Base-by-base conservation (phyloP, 2,888 invertebrate genomes). In the Lochmaea capreae region DNA sequence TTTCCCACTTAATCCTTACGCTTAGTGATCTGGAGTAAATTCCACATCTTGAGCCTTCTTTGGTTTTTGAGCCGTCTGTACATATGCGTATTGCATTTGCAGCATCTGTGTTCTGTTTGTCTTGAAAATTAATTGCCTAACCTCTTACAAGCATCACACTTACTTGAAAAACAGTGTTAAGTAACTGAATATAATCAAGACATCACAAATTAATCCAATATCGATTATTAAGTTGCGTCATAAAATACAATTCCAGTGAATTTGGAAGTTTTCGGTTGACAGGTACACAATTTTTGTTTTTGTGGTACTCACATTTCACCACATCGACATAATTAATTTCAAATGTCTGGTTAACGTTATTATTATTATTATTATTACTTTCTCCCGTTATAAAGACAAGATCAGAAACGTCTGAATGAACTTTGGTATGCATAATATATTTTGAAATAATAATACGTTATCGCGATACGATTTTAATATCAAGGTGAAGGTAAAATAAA, bases 251-350 rank as follows among this genome's bases (percentile, higher is more conserved):
- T 54, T 16, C 52, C 9, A 9, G 16, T n/a, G 11, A 59, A 26
- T 39, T 14, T 59, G n/a, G 59, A 59, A 59, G 33, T 59, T 59
- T 59, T 59, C n/a, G 39, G 14, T 26, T 59, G 59, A 59, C 59
- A 59, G 59, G 33, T 59, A 59, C 59, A 59, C 59, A 39, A 9
- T 16, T 54, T 54, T 54, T 54, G 52, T 16, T 54, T 54, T 59
- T 59, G 6, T 33, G 59, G 33, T 33, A 26, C 39, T 39, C 12
- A 59, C 14, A 59, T 59, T 59, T 59, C 59, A n/a, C 59, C 33
- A 59, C 59, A 33, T 59, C 33, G 16, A 16, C 26, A 9, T 59
- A 59, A 59, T 26, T 59, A 26, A 59, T 59, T 54, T 54, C 9
- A 54, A 54, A 54, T 3, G 52, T 54, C 52, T 54, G n/a, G 52